These are phyloP conservation scores for Meandrusa payeni DNA, from an alignment of 2,888 invertebrate species.

Conservation along the genomic window DNA sequence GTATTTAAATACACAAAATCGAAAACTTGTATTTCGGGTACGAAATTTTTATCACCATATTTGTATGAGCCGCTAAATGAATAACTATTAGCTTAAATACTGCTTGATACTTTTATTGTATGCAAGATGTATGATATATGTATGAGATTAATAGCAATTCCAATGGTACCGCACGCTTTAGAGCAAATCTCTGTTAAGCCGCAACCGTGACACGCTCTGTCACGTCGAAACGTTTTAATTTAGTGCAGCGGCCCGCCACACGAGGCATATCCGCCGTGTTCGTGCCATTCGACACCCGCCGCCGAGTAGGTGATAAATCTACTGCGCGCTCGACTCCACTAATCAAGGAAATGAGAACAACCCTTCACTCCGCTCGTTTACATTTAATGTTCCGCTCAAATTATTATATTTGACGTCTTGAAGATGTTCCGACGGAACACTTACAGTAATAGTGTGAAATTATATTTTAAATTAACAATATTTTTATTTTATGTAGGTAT, in stretches of 20 bases:
- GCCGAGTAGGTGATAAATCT: conserved; percentile 66
- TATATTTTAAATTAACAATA: conserved; percentile 31
- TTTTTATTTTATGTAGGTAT: no score
- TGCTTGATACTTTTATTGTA: no score
- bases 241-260: conserved; percentile 64
- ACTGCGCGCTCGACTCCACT: conserved; percentile 52
- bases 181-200: conserved; percentile 23
- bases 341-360: conserved; percentile 74
- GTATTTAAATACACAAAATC: no score
- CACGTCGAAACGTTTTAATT: conserved; percentile 77
- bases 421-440: neutral
- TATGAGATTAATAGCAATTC: conserved; percentile 11
- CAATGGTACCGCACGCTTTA: conserved; percentile 6
- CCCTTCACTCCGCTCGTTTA: conserved; percentile 58
- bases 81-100: no score
- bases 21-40: no score
- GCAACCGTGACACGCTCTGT: conserved; percentile 63
- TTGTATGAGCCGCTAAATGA: no score
- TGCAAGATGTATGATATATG: no score
- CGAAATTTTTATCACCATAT: no score
- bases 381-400: conserved; percentile 57
- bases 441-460: neutral
- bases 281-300: conserved; percentile 63
- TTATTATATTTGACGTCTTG: conserved; percentile 39
- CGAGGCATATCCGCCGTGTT: conserved; percentile 56